A percentile compares a stretch with the other conserved stretches of the same genome.
These are phyloP conservation scores for Hemibagrus guttatus DNA, from an alignment of 2,797 vertebrate species.

Conservation along the genomic window DNA sequence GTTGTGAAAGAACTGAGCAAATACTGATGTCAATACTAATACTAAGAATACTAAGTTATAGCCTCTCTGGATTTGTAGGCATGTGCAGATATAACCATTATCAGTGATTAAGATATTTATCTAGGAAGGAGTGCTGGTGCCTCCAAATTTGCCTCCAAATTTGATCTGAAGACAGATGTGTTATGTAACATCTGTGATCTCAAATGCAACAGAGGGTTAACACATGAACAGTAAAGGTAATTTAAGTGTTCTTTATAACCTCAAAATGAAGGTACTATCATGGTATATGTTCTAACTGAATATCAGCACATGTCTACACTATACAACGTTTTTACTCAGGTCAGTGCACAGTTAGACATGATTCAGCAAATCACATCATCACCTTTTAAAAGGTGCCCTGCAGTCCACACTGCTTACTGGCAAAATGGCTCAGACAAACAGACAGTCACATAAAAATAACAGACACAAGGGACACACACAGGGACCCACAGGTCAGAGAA, in stretches of 20 bases:
- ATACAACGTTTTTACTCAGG: constrained; percentile 60
- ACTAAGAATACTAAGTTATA: not conserved
- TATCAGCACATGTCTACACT: not conserved
- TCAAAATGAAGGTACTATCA: not conserved
- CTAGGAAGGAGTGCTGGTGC: not conserved
- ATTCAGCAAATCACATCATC: constrained; percentile 64
- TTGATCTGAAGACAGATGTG: not conserved
- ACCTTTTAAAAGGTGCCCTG: constrained; percentile 62
- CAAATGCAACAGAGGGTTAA: not conserved
- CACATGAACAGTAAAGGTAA: not conserved
- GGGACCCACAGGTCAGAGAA: constrained; percentile 36
- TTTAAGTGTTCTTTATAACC: not conserved
- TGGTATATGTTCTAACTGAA: not conserved
- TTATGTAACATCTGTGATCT: not conserved
- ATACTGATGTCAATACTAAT: not conserved
- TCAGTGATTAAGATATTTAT: not conserved
- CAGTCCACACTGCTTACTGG: constrained; percentile 68
- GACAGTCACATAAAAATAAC: constrained; percentile 59
- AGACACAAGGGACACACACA: constrained; percentile 37
- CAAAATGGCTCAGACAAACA: constrained; percentile 60
- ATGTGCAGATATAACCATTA: not conserved
- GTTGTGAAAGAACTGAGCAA: not conserved
- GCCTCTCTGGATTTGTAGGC: not conserved
- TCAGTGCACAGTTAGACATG: constrained; percentile 74
- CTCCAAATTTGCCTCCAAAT: not conserved